Percentiles rank a stretch among this genome's conserved stretches.
These are phyloP conservation scores for Phyllostomus discolor DNA, from an alignment of 2,113 vertebrate species.

Conservation along the genomic window DNA sequence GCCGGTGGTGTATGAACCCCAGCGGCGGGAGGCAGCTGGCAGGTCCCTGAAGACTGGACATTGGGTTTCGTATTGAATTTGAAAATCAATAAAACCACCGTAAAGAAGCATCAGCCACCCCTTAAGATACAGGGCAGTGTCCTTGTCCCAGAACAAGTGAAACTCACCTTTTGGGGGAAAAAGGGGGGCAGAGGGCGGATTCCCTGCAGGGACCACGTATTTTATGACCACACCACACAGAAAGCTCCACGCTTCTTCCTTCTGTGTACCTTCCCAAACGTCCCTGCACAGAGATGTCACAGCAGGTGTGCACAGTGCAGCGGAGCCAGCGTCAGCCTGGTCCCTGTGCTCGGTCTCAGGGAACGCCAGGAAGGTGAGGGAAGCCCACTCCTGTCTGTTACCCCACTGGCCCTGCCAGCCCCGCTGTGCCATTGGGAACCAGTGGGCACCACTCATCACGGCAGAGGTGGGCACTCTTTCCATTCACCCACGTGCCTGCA, in stretches of 20 bases:
- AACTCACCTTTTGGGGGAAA: neutral
- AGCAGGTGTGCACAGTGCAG: neutral
- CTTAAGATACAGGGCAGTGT: neutral
- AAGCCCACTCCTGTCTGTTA: neutral
- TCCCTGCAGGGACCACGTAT: fast-evolving
- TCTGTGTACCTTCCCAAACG: neutral
- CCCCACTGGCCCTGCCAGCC: neutral
- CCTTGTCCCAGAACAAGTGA: neutral
- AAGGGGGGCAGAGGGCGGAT: neutral
- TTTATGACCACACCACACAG: neutral
- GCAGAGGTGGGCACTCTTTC: neutral
- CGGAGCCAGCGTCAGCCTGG: neutral
- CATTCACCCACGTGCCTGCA: neutral
- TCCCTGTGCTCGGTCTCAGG: neutral
- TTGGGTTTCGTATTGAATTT: neutral
- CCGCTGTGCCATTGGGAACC: neutral
- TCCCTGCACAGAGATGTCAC: neutral
- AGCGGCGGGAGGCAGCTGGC: neutral
- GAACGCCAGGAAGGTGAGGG: neutral
- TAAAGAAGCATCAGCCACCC: neutral
- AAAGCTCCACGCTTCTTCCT: neutral
- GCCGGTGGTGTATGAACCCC: too few relatives aligned
- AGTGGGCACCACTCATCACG: neutral
- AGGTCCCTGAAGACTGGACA: neutral
- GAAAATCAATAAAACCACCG: neutral